Evolutionary conservation across 1,140 invertebrate species (phyloP).

Genomic region (Pissodes strobi): DNA sequence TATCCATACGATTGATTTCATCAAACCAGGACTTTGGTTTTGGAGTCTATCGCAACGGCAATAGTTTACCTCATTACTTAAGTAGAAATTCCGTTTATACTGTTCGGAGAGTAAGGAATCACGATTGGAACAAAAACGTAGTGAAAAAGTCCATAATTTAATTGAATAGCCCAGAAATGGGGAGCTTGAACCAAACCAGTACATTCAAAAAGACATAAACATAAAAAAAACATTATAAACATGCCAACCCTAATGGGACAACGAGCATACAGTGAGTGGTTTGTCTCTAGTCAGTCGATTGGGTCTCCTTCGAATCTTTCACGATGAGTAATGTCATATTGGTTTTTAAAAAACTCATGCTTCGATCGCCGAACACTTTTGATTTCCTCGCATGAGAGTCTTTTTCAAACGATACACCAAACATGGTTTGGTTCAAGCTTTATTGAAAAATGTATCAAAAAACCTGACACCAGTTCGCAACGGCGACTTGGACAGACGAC

Average conservation of each 20-base stretch:
- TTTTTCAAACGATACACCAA: constrained; percentile 45
- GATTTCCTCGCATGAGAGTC: constrained; percentile 38
- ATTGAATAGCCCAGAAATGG: background rate
- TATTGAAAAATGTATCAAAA: no score
- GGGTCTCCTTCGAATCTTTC: constrained; percentile 41
- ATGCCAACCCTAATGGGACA: background rate
- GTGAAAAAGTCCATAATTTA: constrained; percentile 10
- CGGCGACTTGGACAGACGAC: no score
- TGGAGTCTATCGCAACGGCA: constrained; percentile 4
- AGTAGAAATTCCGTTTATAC: constrained; percentile 8
- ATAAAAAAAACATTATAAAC: background rate
- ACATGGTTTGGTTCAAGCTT: no score
- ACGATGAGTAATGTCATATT: constrained; percentile 41
- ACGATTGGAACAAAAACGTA: constrained; percentile 12
- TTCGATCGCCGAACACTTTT: constrained; percentile 25
- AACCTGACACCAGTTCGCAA: no score
- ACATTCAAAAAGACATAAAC: background rate
- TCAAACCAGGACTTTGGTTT: constrained; percentile 50
- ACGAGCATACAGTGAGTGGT: no score
- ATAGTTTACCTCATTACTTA: constrained; percentile 9
- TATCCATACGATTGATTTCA: constrained; percentile 44
- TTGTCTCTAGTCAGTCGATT: constrained; percentile 6
- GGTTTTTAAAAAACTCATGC: constrained; percentile 36
- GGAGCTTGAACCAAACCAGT: background rate
- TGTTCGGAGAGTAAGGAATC: background rate